Base-by-base conservation (phyloP, 2,797 vertebrate genomes). In the Heteromormyrus szaboi region DNA sequence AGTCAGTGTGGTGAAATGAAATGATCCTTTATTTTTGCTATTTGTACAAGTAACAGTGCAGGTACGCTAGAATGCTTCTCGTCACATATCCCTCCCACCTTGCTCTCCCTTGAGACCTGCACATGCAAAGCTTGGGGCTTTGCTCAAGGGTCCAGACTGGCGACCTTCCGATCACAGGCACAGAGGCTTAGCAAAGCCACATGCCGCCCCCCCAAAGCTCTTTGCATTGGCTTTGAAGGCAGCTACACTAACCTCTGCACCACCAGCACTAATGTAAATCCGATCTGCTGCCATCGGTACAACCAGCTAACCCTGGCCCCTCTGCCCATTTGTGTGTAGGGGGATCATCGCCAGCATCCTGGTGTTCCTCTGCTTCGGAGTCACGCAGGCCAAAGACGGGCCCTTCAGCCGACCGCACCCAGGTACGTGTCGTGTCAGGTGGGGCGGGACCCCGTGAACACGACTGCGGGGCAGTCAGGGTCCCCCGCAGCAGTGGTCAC, bases 341-440 rank as follows among this genome's bases (percentile, higher is more conserved):
- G 99, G 99, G 14, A 98, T 99, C 68, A 96, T 99, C 85, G 98
- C 99, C 93, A 99, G 98, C 92, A 99, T 99, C 92, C 93, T 99
- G 94, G 99, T 99, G 91, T 99, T 99, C 93, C 93, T 99, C 8
- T 99, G 98, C 94, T 99, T 99, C 89, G 99, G 99, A 92, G 99
- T 99, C 89, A 99, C 98, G 0, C 99, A 99, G 94, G 98, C 98
- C 83, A 99, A 99, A 95, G 99, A 99, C 93, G 99, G 99, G 90
- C 99, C 99, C 1, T 99, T 99, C 93, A 97, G 97, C 88, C 96
- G 98, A 94, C 98, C 98, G 89, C 98, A 99, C 92, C 99, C 99
- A 97, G 99, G 99, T 99, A 97, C 93, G 89, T 56, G n/a, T 11
- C 65, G 11, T 5, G 68, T 37, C 33, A 11, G 6, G 4, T 89